Conservation (phyloP, 2,113 vertebrate species). For the Chaetodon trifascialis region DNA sequence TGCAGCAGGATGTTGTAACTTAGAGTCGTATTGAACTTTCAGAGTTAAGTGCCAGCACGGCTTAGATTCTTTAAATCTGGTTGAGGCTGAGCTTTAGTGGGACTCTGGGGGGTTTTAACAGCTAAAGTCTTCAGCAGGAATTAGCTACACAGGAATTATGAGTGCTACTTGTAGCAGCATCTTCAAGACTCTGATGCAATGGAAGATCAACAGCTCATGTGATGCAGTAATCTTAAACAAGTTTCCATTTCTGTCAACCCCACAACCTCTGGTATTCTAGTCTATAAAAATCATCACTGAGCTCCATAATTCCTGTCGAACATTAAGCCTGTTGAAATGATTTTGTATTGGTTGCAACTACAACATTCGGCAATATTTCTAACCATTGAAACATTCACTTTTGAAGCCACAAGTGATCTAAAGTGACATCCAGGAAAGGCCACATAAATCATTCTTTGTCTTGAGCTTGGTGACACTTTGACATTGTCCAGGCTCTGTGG, state of each 20-base stretch:
- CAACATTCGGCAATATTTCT: background rate
- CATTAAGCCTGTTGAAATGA: background rate
- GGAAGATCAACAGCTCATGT: constrained; percentile 30
- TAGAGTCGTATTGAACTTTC: background rate
- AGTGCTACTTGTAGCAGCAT: constrained; percentile 25
- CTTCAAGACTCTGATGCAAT: constrained; percentile 32
- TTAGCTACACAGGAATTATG: constrained; percentile 50
- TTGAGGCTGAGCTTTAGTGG: constrained; percentile 36
- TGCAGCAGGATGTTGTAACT: background rate
- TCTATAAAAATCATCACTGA: constrained; percentile 3
- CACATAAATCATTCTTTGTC: background rate
- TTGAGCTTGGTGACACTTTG: background rate
- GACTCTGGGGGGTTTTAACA: constrained; percentile 25
- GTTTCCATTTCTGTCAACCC: background rate
- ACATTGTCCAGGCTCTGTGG: background rate
- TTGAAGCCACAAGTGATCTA: background rate
- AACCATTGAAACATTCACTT: background rate
- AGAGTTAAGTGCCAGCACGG: constrained; percentile 3
- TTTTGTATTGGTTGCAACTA: no score
- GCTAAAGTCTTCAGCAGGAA: constrained; percentile 49
- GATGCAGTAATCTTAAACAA: constrained; percentile 23
- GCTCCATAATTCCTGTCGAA: background rate
- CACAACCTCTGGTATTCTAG: constrained; percentile 11
- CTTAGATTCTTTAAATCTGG: constrained; percentile 38
- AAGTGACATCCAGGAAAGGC: constrained; percentile 12